These are phyloP conservation scores for Aporophyla lueneburgensis DNA, from an alignment of 2,888 invertebrate genomes.

Conservation along the genomic window DNA sequence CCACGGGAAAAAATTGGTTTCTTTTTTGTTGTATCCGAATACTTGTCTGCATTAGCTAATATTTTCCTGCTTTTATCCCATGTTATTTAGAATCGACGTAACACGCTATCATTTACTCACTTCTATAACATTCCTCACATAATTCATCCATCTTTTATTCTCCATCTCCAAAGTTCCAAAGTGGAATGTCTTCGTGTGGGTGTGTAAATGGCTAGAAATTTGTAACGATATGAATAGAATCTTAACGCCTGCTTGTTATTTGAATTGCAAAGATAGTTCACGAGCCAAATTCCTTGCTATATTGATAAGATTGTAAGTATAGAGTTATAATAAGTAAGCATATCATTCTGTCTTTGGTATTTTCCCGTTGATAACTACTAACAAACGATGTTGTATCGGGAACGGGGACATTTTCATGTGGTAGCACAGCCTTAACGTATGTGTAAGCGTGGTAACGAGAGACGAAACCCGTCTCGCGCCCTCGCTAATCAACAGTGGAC, in stretches of 20 bases:
- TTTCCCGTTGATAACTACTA: not conserved
- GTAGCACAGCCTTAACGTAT: too few species aligned
- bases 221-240: conserved; percentile 8
- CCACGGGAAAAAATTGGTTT: not conserved
- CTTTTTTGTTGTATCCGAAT: conserved; percentile 27
- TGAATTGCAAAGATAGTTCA: conserved; percentile 2
- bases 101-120: too few species aligned
- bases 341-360: not conserved
- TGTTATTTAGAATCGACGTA: too few species aligned
- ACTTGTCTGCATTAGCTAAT: conserved; percentile 13
- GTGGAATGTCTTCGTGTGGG: conserved; percentile 7
- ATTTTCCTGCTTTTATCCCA: too few species aligned
- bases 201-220: conserved; percentile 1
- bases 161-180: not conserved
- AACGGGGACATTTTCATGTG: too few species aligned
- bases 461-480: too few species aligned
- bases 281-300: conserved; percentile 1
- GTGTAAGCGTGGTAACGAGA: too few species aligned
- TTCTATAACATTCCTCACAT: too few species aligned
- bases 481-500: too few species aligned
- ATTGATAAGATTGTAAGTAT: not conserved
- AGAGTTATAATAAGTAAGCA: not conserved
- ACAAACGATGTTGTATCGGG: not conserved
- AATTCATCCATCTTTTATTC: too few species aligned
- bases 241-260: conserved; percentile 14